Conservation (phyloP, 37 sponge, comb jelly and placozoan genomes). For the Haliclona indistincta region DNA sequence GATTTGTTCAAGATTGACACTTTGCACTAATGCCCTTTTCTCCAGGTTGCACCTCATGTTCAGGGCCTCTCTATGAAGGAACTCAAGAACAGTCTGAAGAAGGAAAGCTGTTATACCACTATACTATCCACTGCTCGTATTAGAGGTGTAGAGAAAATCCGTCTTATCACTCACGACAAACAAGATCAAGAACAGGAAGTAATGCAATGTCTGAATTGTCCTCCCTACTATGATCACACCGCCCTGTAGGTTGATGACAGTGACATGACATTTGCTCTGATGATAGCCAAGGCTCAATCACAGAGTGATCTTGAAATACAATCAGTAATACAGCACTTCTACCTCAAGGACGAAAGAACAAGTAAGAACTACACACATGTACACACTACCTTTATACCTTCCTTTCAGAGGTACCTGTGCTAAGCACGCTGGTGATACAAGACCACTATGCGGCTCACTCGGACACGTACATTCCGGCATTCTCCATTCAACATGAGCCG, state of each 20-base stretch:
- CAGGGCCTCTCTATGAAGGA: slow-evolving; percentile 62
- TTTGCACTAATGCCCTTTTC: too few species aligned
- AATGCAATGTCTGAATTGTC: neutral
- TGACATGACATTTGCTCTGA: slow-evolving; percentile 45
- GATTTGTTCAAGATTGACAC: too few species aligned
- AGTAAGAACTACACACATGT: slow-evolving; percentile 2
- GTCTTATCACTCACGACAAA: slow-evolving; percentile 3
- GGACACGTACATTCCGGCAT: slow-evolving; percentile 30
- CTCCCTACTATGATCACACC: neutral
- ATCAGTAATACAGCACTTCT: slow-evolving; percentile 20
- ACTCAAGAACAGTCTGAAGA: slow-evolving; percentile 76
- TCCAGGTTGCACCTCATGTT: slow-evolving; percentile 40
- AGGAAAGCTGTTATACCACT: slow-evolving; percentile 71
- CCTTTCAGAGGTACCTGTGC: slow-evolving; percentile 48
- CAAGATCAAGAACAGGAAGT: neutral
- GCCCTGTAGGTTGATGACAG: neutral
- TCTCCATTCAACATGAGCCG: neutral
- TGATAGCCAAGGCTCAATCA: slow-evolving; percentile 32
- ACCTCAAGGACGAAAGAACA: slow-evolving; percentile 32
- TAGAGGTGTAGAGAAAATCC: slow-evolving; percentile 38
- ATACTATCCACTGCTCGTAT: slow-evolving; percentile 71
- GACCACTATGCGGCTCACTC: slow-evolving; percentile 44
- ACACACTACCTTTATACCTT: neutral
- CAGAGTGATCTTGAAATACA: slow-evolving; percentile 12
- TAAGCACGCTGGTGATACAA: slow-evolving; percentile 53